Conservation (phyloP, 2,797 vertebrate species). For the Cyclura pinguis region DNA sequence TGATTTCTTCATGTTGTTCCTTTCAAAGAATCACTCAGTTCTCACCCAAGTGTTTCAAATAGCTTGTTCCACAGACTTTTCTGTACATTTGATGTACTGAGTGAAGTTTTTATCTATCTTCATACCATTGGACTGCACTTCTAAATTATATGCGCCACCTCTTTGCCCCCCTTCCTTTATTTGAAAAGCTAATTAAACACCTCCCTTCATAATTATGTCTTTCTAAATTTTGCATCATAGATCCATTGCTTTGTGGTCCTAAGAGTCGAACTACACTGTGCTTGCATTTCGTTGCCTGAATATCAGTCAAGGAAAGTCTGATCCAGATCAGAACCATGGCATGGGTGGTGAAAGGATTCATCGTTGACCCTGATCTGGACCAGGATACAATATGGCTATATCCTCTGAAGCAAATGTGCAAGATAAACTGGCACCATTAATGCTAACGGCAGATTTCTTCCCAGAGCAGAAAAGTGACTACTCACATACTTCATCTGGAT, state of each 20-base stretch:
- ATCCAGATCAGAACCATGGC: not conserved
- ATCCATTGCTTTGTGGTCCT: not conserved
- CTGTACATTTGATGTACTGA: not conserved
- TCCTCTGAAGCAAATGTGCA: not conserved
- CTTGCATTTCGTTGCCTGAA: not conserved
- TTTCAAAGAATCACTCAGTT: not conserved
- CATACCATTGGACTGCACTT: not conserved
- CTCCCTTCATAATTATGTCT: not conserved
- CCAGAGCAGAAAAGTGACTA: no score
- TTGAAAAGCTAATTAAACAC: not conserved
- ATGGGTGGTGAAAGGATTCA: not conserved
- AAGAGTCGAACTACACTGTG: not conserved
- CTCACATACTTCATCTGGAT: not conserved
- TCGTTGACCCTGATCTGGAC: not conserved
- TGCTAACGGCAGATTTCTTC: not conserved
- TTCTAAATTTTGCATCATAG: not conserved
- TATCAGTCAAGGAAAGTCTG: not conserved
- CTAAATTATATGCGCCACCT: not conserved
- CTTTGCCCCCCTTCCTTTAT: not conserved
- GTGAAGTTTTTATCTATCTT: not conserved
- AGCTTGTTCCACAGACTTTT: not conserved
- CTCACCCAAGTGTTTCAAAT: no score
- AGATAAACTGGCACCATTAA: not conserved
- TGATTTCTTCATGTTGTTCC: not conserved
- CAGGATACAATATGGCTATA: not conserved